phyloP scores from a whole-genome alignment of 2,113 vertebrate species.

The Monarcha castaneiventris region DNA sequence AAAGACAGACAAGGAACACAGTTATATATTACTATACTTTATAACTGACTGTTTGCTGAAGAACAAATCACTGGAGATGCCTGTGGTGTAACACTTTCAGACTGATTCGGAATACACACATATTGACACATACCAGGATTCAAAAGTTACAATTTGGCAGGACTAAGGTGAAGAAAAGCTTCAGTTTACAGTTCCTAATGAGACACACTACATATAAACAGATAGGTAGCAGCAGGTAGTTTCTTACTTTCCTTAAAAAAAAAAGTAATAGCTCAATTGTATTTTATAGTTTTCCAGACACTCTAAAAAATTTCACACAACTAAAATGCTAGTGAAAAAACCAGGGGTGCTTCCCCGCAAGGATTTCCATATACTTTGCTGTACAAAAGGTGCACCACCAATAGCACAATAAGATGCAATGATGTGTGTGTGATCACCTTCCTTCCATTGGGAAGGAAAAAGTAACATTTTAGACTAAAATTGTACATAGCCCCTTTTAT shows the following conservation, averaged over 20 bases:
- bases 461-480: conserved; percentile 28
- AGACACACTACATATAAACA: conserved; percentile 74
- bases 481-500: conserved; percentile 18
- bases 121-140: conserved; percentile 79
- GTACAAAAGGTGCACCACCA: conserved; percentile 50
- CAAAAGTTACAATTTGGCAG: conserved; percentile 74
- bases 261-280: conserved; percentile 53
- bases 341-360: background rate
- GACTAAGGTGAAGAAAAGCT: conserved; percentile 72
- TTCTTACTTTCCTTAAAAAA: conserved; percentile 72
- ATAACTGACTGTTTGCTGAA: background rate
- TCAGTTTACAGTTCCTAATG: conserved; percentile 66
- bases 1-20: conserved; percentile 44
- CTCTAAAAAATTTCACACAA: conserved; percentile 38
- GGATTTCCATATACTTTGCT: conserved; percentile 6
- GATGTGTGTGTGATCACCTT: background rate
- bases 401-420: conserved; percentile 13
- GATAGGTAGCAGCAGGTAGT: conserved; percentile 78
- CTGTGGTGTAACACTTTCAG: conserved; percentile 78
- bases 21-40: conserved; percentile 37
- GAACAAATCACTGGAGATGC: conserved; percentile 13
- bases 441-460: conserved; percentile 31
- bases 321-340: conserved; percentile 65
- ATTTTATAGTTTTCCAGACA: conserved; percentile 41
- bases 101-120: conserved; percentile 82